Base-by-base conservation (phyloP, 2,113 vertebrate genomes). In the Spea bombifrons region DNA sequence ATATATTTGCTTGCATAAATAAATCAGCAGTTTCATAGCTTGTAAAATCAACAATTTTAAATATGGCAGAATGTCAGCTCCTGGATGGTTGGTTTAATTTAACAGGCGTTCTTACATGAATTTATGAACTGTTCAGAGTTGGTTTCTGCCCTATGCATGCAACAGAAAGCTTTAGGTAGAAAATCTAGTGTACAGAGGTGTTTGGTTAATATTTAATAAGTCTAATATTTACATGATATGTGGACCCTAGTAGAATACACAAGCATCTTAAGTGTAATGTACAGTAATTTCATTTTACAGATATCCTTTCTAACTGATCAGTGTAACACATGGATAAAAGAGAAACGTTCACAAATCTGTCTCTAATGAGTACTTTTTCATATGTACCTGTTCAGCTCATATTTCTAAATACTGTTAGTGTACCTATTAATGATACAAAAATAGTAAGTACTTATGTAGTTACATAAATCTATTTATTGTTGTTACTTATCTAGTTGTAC, bases 121-220 rank as follows among this genome's bases (percentile, higher is more conserved):
- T 93, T 92, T 93, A 92, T 92, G 89, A 92, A 89, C 90, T 93
- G 89, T 90, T 92, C 88, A 75, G 30, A 86, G 92, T 92, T 81
- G 85, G 92, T 92, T 92, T 92, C 90, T 92, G 85, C 89, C 86
- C 73, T 74, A 68, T 88, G 88, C 88, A 90, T 89, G 85, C 83
- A 92, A 89, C 90, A 89, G 89, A 89, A 92, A 90, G 81, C 88
- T 92, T 91, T 87, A 90, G 90, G 92, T 90, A 92, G 89, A 88
- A 91, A 12, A 88, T 89, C 88, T 90, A 92, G 90, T 88, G 88
- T 91, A 87, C 16, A 55, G 55, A 80, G 78, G 78, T 90, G 89
- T 90, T 90, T 92, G 90, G 86, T 89, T 90, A 90, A 89, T 88
- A 84, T 91, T 89, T 91, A 92, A 93, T 91, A 92, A 91, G 91